These are phyloP conservation scores for Sinosuthora webbiana DNA, from an alignment of 2,113 vertebrate genomes.

Conservation along the genomic window DNA sequence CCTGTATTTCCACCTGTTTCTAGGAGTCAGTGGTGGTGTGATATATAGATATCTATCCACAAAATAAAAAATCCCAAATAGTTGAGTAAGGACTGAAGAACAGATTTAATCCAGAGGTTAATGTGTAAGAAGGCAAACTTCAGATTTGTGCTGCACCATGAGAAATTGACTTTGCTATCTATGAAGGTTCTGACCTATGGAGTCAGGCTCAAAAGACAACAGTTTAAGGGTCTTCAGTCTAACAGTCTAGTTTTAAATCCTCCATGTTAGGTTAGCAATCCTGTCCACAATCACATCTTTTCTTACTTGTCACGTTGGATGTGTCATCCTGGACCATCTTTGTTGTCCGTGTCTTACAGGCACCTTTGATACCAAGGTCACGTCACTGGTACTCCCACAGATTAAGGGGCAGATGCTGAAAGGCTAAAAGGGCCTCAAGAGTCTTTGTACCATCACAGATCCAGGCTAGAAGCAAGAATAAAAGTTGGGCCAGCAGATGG, in stretches of 20 bases:
- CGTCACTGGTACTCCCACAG: fast-evolving
- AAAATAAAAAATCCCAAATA: neutral
- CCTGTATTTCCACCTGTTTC: neutral
- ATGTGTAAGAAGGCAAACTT: neutral
- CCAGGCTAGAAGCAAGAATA: neutral
- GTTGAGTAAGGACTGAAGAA: neutral
- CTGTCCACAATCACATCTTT: neutral
- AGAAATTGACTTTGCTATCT: neutral
- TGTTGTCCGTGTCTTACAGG: neutral
- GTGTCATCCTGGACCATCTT: neutral
- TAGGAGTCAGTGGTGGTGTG: neutral
- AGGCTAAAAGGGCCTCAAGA: neutral
- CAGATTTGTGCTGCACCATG: neutral
- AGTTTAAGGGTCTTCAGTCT: neutral
- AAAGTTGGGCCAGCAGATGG: neutral
- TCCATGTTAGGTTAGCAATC: neutral
- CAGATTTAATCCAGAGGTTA: neutral
- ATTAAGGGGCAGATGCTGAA: neutral
- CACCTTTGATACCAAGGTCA: neutral
- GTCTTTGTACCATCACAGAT: neutral
- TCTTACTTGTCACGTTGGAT: neutral
- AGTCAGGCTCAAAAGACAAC: neutral
- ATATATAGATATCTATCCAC: neutral
- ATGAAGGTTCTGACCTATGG: neutral
- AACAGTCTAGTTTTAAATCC: neutral